Conservation (phyloP, 2,797 vertebrate genomes). For the Gallinago solitaria region DNA sequence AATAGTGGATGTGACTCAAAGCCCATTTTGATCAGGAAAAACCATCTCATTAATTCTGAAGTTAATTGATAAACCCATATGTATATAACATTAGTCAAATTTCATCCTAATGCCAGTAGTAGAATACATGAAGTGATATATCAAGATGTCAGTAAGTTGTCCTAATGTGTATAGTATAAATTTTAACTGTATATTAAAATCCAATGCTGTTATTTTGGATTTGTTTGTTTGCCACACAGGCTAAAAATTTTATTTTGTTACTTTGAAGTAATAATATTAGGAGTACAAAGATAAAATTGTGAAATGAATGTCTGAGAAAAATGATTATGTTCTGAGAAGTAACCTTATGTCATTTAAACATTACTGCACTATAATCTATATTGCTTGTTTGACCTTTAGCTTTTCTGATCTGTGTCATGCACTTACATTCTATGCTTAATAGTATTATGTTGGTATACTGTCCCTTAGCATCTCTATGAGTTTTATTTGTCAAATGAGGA, state of each 20-base stretch:
- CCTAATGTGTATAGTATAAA: not conserved
- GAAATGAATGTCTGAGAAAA: not conserved
- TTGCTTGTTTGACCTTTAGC: not conserved
- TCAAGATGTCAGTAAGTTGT: not conserved
- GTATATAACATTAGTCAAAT: not conserved
- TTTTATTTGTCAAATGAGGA: not conserved
- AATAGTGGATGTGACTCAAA: not conserved
- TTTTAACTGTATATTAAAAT: not conserved
- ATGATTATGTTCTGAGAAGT: not conserved
- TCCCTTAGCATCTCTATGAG: not conserved
- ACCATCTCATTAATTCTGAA: not conserved
- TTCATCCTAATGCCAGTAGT: not conserved
- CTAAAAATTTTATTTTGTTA: not conserved
- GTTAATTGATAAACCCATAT: not conserved
- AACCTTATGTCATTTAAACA: not conserved
- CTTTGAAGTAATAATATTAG: not conserved
- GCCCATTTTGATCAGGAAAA: not conserved
- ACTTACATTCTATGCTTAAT: not conserved
- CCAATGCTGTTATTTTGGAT: not conserved
- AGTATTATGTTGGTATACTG: not conserved
- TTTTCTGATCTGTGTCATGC: not conserved
- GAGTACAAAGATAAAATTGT: not conserved
- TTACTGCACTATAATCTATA: not conserved
- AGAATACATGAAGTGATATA: not conserved
- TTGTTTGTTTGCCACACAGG: not conserved